Conservation (phyloP, 2,113 vertebrate species). For the Archocentrus centrarchus region DNA sequence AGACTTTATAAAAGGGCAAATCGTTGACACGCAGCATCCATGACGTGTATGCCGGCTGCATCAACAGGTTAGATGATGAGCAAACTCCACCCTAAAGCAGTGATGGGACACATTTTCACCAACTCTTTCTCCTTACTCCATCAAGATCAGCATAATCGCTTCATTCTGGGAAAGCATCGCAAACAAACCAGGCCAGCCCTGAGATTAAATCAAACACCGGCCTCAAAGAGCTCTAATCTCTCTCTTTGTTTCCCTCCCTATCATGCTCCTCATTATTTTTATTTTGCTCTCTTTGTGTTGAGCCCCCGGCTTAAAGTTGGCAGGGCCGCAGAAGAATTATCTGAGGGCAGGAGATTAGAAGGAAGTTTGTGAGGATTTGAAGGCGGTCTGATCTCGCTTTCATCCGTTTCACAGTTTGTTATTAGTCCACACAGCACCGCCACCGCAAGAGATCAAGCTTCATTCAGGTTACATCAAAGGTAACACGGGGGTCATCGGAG, state of each 20-base stretch:
- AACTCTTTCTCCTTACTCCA: conserved; percentile 19
- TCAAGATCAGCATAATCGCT: conserved; percentile 48
- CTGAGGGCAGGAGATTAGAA: conserved; percentile 62
- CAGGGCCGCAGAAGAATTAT: conserved; percentile 42
- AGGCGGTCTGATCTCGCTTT: conserved; percentile 56
- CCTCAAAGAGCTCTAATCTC: conserved; percentile 70
- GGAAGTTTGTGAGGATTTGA: conserved; percentile 53
- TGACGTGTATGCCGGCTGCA: neutral
- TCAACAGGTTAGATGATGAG: conserved; percentile 2
- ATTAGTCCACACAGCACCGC: conserved; percentile 19
- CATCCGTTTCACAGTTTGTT: conserved; percentile 64
- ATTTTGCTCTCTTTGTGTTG: conserved; percentile 56
- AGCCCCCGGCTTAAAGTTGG: conserved; percentile 60
- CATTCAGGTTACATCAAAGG: conserved; percentile 46
- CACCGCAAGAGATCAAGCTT: conserved; percentile 28
- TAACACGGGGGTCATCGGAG: conserved; percentile 1
- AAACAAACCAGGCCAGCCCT: conserved; percentile 51
- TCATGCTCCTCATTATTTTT: conserved; percentile 68
- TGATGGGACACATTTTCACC: conserved; percentile 1
- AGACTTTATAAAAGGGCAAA: neutral
- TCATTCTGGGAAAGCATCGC: conserved; percentile 59
- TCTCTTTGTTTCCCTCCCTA: conserved; percentile 55
- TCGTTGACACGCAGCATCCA: neutral
- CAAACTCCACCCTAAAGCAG: conserved; percentile 3
- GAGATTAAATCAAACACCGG: conserved; percentile 67